Percentiles rank a stretch among this genome's conserved stretches.
phyloP scores from a whole-genome alignment of 2,888 invertebrate species.

The Ornithoptera priamus region DNA sequence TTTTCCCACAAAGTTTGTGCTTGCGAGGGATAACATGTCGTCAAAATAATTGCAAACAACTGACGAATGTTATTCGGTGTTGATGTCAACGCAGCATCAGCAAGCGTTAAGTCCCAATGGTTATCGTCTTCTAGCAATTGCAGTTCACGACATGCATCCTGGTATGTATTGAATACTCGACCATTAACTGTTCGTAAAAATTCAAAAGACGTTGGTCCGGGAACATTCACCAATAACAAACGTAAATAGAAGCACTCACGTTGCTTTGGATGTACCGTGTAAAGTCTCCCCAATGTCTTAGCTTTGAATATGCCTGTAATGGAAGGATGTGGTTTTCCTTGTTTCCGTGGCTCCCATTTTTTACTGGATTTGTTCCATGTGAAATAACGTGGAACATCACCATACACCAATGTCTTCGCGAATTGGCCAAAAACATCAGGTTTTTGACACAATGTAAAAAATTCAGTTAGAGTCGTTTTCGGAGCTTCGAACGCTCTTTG shows the following conservation, averaged over 20 bases:
- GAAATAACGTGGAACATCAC: conserved; percentile 28
- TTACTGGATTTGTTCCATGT: conserved; percentile 17
- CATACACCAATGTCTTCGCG: conserved; percentile 26
- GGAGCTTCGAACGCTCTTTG: conserved; percentile 20
- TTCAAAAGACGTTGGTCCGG: conserved; percentile 34
- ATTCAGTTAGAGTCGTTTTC: conserved; percentile 30
- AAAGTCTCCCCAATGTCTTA: conserved; percentile 23
- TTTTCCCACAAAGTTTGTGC: conserved; percentile 35
- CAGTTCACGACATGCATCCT: conserved; percentile 33
- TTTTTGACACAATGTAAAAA: conserved; percentile 30
- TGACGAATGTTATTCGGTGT: conserved; percentile 27
- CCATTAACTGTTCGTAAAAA: conserved; percentile 28
- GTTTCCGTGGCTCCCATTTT: conserved; percentile 32
- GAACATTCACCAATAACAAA: conserved; percentile 34
- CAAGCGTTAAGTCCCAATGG: conserved; percentile 17
- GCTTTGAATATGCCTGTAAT: conserved; percentile 30
- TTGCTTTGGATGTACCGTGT: conserved; percentile 1
- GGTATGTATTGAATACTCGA: conserved; percentile 6
- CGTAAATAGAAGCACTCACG: conserved; percentile 6
- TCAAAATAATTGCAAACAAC: conserved; percentile 40
- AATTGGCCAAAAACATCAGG: conserved; percentile 30
- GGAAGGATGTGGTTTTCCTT: conserved; percentile 31
- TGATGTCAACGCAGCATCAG: conserved; percentile 10
- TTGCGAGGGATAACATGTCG: conserved; percentile 37
- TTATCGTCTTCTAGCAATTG: conserved; percentile 3